These are phyloP conservation scores for Dolichopus griseipennis DNA, from an alignment of 2,888 invertebrate genomes.

Conservation along the genomic window DNA sequence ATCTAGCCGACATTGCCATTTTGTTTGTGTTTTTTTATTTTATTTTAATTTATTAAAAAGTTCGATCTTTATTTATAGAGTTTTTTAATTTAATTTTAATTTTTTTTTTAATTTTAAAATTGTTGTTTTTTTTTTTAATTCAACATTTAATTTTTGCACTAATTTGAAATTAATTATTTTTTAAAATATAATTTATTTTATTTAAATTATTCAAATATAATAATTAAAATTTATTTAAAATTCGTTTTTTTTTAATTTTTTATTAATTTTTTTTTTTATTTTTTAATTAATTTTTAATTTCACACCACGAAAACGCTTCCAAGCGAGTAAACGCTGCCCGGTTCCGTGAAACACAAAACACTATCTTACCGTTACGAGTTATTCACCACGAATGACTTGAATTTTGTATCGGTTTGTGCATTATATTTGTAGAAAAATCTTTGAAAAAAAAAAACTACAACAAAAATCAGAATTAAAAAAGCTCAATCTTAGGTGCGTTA, in stretches of 20 bases:
- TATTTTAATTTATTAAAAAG: neutral
- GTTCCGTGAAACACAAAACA: neutral
- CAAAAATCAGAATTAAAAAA: neutral
- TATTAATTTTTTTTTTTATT: neutral
- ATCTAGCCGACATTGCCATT: slow-evolving; percentile 13
- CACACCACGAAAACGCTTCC: neutral
- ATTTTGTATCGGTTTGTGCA: neutral
- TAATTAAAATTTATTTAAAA: no score
- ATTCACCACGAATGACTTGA: neutral
- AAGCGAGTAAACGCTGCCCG: neutral
- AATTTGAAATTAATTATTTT: neutral
- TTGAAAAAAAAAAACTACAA: neutral
- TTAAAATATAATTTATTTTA: neutral
- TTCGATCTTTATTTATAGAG: neutral
- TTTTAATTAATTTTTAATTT: neutral
- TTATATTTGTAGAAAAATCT: neutral
- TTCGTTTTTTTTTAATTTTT: no score
- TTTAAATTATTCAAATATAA: no score
- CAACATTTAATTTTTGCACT: neutral
- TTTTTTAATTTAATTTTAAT: neutral
- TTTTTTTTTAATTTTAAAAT: neutral
- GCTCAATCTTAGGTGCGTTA: no score
- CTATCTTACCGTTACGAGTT: neutral
- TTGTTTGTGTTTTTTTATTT: neutral
- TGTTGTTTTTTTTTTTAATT: neutral